Conservation (phyloP, 2,888 invertebrate genomes). For the Drosophila gaucha region DNA sequence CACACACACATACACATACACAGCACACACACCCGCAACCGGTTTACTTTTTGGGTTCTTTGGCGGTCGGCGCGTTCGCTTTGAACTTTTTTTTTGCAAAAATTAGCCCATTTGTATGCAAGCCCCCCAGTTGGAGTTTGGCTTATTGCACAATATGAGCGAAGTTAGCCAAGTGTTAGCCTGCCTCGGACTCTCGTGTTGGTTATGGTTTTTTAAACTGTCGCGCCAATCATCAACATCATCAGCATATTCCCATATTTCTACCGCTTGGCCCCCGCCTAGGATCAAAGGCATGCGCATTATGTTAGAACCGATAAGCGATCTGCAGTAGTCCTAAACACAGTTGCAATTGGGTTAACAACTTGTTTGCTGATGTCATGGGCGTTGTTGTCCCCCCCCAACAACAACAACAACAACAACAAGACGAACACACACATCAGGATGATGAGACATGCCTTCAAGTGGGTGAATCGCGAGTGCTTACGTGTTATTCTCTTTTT, state of each 20-base stretch:
- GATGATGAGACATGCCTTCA: constrained; percentile 31
- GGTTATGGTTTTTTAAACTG: constrained; percentile 84
- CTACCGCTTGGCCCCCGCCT: constrained; percentile 38
- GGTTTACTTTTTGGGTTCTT: constrained; percentile 74
- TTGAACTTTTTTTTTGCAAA: constrained; percentile 43
- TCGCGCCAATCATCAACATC: constrained; percentile 80
- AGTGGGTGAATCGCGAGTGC: constrained; percentile 52
- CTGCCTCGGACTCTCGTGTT: constrained; percentile 74
- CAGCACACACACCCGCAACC: constrained; percentile 53
- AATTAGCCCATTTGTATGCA: constrained; percentile 77
- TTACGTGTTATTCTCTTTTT: no score
- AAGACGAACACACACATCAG: background rate
- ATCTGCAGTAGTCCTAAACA: constrained; percentile 61
- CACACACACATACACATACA: no score
- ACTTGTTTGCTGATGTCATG: constrained; percentile 70
- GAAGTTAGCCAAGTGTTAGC: constrained; percentile 53
- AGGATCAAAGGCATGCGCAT: constrained; percentile 68
- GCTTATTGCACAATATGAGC: constrained; percentile 75
- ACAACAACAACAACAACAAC: background rate
- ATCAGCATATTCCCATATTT: constrained; percentile 36
- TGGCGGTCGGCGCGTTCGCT: constrained; percentile 55
- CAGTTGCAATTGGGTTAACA: constrained; percentile 74
- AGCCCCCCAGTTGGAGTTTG: constrained; percentile 60
- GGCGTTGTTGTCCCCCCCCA: constrained; percentile 48
- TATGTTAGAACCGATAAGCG: constrained; percentile 62